Evolutionary conservation across 2,888 invertebrate genomes (phyloP), one percentile per base, ranked within the genome.

Genomic region (Leptinotarsa tumamoca): DNA sequence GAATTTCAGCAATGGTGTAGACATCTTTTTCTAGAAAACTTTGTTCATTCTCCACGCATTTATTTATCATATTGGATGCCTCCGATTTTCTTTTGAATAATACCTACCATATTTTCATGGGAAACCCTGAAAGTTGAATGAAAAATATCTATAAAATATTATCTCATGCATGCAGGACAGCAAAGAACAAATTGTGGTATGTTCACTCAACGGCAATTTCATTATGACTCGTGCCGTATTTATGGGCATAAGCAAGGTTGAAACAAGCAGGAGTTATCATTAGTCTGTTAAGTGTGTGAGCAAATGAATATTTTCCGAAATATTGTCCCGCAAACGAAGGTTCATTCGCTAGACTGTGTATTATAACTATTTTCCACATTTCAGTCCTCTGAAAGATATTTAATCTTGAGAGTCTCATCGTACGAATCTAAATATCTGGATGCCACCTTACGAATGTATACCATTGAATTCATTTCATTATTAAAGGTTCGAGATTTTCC

Each of bases 191-290:
- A 68, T 68, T 23, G 68, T 68, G n/a, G 27, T 50, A 61, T 58
- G 73, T 63, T 61, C 49, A 68, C 61, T 18, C 18, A 68, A 61
- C 52, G 61, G 51, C 43, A 71, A 76, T 72, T 67, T 73, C 68
- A 67, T 73, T 72, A 75, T 78, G 73, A 71, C 71, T 58, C 56
- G 52, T 67, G 50, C 17, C 58, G 52, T 75, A 78, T 75, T 75
- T 75, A 75, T 72, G 78, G 68, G 73, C 68, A 73, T 71, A 73
- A 75, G 70, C 73, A 75, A 78, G 75, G 67, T 71, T 73, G 33
- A 27, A 72, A 69, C 56, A 52, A 69, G 75, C 72, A 75, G 76
- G 76, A 73, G 75, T 75, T 43, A 23, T 23, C 3, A 52, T 69
- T 68, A 56, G 66, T 73, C 71, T 71, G 76, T 76, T 73, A 76